These are phyloP conservation scores for Peromyscus californicus DNA, from an alignment of 2,113 vertebrate species.

Conservation along the genomic window DNA sequence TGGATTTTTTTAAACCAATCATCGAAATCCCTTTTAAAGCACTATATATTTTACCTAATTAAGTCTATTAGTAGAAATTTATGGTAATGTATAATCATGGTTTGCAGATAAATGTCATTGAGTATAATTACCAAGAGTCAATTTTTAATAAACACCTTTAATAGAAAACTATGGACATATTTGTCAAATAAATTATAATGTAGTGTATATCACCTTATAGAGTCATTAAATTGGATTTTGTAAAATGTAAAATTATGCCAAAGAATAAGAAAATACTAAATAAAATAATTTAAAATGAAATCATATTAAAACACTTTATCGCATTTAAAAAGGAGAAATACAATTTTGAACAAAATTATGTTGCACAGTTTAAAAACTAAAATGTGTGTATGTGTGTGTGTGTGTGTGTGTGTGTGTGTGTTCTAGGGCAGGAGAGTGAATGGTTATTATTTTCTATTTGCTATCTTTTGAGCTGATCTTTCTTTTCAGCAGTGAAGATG, in stretches of 20 bases:
- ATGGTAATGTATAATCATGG: background rate
- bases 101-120: conserved; percentile 24
- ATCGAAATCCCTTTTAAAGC: conserved; percentile 13
- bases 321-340: background rate
- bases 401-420: no score
- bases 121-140: conserved; percentile 11
- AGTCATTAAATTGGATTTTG: background rate
- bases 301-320: conserved; percentile 5
- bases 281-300: background rate
- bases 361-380: background rate
- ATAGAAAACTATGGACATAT: background rate
- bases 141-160: conserved; percentile 26
- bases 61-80: conserved; percentile 23
- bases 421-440: background rate
- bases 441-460: background rate
- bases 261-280: background rate
- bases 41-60: conserved; percentile 10
- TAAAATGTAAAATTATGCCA: conserved; percentile 24
- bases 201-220: background rate
- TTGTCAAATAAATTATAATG: conserved; percentile 11
- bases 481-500: background rate
- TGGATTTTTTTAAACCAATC: background rate
- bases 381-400: background rate
- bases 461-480: background rate
- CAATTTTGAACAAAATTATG: conserved; percentile 20